Conservation (phyloP, 1,140 invertebrate species). For the Liolophura sinensis region DNA sequence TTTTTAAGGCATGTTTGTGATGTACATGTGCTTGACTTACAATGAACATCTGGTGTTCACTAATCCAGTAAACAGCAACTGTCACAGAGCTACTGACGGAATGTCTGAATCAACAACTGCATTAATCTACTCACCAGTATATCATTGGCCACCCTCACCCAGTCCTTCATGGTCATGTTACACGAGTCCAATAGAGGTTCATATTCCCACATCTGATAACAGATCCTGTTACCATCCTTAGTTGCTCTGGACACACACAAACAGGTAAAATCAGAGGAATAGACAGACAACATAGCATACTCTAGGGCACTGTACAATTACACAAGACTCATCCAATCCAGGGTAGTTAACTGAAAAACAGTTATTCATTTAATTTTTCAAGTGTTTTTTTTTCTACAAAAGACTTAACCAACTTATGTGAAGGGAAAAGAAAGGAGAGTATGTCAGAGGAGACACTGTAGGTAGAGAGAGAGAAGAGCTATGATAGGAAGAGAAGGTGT, state of each 20-base stretch:
- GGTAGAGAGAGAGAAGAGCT: too few species aligned
- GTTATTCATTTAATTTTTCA: neutral
- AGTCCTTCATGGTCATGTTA: conserved; percentile 90
- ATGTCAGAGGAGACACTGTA: too few species aligned
- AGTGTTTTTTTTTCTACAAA: too few species aligned
- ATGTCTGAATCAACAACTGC: neutral
- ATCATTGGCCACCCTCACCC: conserved; percentile 85
- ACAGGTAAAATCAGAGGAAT: neutral
- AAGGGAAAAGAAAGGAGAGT: too few species aligned
- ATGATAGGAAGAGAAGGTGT: too few species aligned
- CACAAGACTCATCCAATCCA: neutral
- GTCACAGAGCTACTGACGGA: neutral
- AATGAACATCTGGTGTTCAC: too few species aligned
- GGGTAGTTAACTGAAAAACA: neutral
- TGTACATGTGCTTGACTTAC: too few species aligned
- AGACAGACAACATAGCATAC: neutral
- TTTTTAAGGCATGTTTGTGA: too few species aligned
- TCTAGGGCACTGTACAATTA: neutral
- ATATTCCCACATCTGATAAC: conserved; percentile 87
- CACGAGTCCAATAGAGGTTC: conserved; percentile 87
- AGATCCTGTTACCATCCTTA: conserved; percentile 64
- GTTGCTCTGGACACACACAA: conserved; percentile 32
- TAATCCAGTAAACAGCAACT: too few species aligned
- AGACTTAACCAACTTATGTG: too few species aligned
- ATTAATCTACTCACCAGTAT: conserved; percentile 70